Percentiles rank a stretch among this genome's conserved stretches.
phyloP scores from a whole-genome alignment of 2,113 vertebrate genomes.

The Lampris megalopsis region DNA sequence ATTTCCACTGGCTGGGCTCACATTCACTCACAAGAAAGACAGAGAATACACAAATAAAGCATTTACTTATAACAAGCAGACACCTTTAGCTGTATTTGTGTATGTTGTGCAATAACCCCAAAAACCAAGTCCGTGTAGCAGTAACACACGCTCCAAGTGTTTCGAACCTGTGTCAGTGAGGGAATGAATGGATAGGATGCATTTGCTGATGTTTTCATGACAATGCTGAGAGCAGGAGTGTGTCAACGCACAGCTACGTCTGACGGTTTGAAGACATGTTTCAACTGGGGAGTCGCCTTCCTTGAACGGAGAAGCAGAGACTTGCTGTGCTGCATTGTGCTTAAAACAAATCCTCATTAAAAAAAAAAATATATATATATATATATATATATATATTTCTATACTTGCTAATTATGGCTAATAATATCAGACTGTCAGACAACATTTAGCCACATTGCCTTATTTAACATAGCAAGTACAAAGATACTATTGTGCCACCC shows the following conservation, averaged over 20 bases:
- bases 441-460: too few relatives aligned
- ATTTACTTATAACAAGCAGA: background rate
- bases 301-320: slow-evolving; percentile 22
- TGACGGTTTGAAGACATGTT: slow-evolving; percentile 29
- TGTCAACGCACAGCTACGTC: background rate
- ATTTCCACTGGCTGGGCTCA: slow-evolving; percentile 63
- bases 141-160: background rate
- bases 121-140: background rate
- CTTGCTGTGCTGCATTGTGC: slow-evolving; percentile 14
- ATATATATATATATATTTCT: too few relatives aligned
- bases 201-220: background rate
- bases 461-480: too few relatives aligned
- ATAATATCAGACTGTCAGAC: too few relatives aligned
- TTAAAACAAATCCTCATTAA: slow-evolving; percentile 54
- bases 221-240: background rate
- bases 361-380: slow-evolving; percentile 41
- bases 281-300: slow-evolving; percentile 12
- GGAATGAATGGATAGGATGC: slow-evolving; percentile 1
- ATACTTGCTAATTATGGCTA: too few relatives aligned
- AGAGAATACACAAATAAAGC: slow-evolving; percentile 28
- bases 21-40: slow-evolving; percentile 38
- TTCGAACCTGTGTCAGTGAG: background rate
- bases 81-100: background rate
- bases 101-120: background rate
- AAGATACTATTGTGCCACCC: too few relatives aligned